These are phyloP conservation scores for Erannis defoliaria DNA, from an alignment of 2,888 invertebrate species.

Conservation along the genomic window DNA sequence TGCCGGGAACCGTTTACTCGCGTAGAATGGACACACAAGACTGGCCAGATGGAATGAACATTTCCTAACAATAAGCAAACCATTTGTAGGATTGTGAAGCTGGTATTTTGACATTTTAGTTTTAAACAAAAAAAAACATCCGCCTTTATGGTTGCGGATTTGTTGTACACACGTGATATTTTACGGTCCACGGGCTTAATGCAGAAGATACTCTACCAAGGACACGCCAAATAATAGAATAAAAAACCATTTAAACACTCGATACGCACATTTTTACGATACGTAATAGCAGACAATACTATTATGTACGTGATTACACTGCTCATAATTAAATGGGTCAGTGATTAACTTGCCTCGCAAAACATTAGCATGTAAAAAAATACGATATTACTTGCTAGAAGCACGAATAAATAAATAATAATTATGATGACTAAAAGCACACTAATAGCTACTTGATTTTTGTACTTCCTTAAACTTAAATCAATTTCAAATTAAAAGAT, in stretches of 20 bases:
- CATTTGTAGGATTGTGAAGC: conserved; percentile 6
- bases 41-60: conserved; percentile 49
- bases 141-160: conserved; percentile 39
- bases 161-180: conserved; percentile 61
- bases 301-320: not conserved
- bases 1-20: conserved; percentile 71
- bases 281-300: conserved; percentile 1
- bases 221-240: conserved; percentile 61
- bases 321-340: not conserved
- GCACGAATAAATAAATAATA: not conserved
- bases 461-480: conserved; percentile 16
- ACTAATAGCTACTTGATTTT: not conserved
- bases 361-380: not conserved
- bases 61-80: conserved; percentile 39
- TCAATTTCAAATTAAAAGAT: conserved; percentile 11
- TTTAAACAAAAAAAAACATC: conserved; percentile 10
- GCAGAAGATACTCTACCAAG: conserved; percentile 69
- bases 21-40: conserved; percentile 70
- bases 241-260: conserved; percentile 55
- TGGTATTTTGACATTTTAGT: conserved; percentile 19
- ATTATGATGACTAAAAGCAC: not conserved
- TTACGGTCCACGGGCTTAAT: conserved; percentile 69
- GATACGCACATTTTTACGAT: conserved; percentile 48
- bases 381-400: not conserved
- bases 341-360: not conserved